These are phyloP conservation scores for Nebria ingens DNA, from an alignment of 1,140 invertebrate species.

Conservation along the genomic window DNA sequence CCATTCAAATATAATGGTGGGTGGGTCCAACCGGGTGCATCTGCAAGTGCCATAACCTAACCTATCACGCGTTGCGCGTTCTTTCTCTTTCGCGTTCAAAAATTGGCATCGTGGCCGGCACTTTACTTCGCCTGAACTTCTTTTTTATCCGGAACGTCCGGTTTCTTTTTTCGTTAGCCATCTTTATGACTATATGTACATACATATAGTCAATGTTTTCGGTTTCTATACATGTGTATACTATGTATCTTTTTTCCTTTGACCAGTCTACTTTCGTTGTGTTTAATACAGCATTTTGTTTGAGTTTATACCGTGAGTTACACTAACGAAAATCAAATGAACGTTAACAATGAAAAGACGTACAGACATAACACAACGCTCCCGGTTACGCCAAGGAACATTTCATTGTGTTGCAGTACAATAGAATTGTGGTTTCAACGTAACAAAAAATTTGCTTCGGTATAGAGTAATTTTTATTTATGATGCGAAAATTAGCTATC, in stretches of 20 bases:
- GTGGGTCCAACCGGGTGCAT: constrained; percentile 22
- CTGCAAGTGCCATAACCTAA: neutral
- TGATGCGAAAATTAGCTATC: neutral
- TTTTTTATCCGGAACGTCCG: neutral
- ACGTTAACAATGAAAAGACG: neutral
- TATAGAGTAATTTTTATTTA: neutral
- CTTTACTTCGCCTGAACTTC: neutral
- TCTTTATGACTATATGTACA: too few relatives aligned
- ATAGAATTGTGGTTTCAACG: neutral
- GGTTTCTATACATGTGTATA: too few relatives aligned
- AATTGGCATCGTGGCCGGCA: neutral
- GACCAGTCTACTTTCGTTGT: neutral
- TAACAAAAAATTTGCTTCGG: neutral
- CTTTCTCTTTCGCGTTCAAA: neutral
- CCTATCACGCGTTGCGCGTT: neutral
- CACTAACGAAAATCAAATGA: neutral
- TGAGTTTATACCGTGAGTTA: neutral
- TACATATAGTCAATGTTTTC: too few relatives aligned
- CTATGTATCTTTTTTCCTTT: too few relatives aligned
- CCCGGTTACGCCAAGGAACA: neutral
- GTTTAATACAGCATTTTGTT: neutral
- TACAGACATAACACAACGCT: neutral
- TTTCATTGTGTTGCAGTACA: neutral
- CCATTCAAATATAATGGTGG: constrained; percentile 33
- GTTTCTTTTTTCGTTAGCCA: neutral